A percentile compares a stretch with the other conserved stretches of the same genome.
Evolutionary conservation across 2,113 vertebrate genomes (phyloP).

Genomic region (Podarcis muralis): DNA sequence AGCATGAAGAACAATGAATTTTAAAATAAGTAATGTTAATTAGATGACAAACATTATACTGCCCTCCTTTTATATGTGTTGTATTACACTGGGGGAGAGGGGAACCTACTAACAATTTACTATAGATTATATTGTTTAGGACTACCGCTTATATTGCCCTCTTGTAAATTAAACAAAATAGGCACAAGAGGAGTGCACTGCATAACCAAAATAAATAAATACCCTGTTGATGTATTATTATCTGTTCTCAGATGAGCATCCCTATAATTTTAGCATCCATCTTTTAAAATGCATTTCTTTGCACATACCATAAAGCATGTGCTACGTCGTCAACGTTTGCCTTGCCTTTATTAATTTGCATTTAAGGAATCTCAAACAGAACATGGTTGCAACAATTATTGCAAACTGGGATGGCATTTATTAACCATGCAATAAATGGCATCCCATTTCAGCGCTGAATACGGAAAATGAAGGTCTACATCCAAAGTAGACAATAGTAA

Average conservation of each 20-base stretch:
- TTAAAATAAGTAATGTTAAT: constrained; percentile 39
- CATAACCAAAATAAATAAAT: constrained; percentile 24
- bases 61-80: not conserved
- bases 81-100: not conserved
- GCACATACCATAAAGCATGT: constrained; percentile 47
- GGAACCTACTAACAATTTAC: not conserved
- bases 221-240: not conserved
- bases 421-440: constrained; percentile 57
- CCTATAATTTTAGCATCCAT: constrained; percentile 40
- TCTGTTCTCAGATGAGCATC: constrained; percentile 35
- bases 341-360: constrained; percentile 19
- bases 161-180: not conserved
- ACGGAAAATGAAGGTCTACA: constrained; percentile 38
- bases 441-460: constrained; percentile 33
- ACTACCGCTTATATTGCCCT: not conserved
- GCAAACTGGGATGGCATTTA: constrained; percentile 47
- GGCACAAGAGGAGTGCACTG: not conserved
- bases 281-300: constrained; percentile 27
- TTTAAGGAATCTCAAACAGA: constrained; percentile 3
- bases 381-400: constrained; percentile 33
- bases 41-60: constrained; percentile 17
- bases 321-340: constrained; percentile 48
- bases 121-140: not conserved
- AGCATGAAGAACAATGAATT: constrained; percentile 26
- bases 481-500: constrained; percentile 51